Base-by-base conservation (phyloP, 2,113 vertebrate genomes). In the Daboia siamensis region DNA sequence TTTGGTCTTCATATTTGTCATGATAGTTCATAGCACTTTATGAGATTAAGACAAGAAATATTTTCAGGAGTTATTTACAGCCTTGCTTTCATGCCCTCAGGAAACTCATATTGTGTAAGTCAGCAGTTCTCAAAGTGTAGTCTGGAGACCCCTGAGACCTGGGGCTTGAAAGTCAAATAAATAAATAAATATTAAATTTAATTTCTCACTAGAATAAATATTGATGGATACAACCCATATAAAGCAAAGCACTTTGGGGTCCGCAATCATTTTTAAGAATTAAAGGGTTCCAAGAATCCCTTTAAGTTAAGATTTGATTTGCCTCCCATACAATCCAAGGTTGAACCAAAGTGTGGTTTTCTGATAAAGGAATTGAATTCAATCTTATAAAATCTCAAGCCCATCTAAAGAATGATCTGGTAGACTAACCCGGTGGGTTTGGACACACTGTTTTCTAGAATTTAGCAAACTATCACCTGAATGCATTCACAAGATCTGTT, bases 321-420 rank as follows among this genome's bases (percentile, higher is more conserved):
- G 89, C 93, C 95, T 94, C 92, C 97, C 93, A 93, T 93, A 96
- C 94, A 95, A 96, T 96, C 92, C 96, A 95, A 95, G 94, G 93
- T 87, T 91, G 95, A 94, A 91, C 91, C 90, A 91, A 92, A 91
- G 88, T 90, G 61, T 91, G 92, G 91, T 96, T 97, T 96, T 95
- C 90, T 80, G 84, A 95, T 93, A 94, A 95, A 97, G 93, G 91
- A 8, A 46, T 20, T n/a, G 52, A 54, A 9, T 69, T 54, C 23
- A 69, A 24, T 29, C 86, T 54, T 20, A 13, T 51, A 5, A 54
- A 44, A 39, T 7, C 4, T 91, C 69, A 29, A 39, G 46, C 1
- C 11, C 17, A n/a, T 2, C 39, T 3, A 29, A 52, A 51, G 15
- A 11, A 9, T 86, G 44, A 39, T 87, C 13, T 87, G 51, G 29